Conservation (phyloP, 2,113 vertebrate species). For the Noturus placidus region DNA sequence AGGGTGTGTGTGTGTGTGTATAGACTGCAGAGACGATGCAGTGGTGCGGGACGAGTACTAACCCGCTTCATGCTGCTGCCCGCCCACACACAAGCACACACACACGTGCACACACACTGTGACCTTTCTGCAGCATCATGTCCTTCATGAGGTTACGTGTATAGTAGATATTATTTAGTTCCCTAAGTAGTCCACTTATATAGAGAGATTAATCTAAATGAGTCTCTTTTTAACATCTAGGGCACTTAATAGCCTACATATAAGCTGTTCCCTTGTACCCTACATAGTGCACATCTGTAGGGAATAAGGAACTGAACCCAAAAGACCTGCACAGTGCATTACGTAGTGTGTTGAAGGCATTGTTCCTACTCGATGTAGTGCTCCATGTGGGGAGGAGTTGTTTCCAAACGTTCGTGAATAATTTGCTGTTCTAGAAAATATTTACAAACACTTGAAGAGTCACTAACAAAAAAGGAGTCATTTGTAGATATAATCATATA, state of each 20-base stretch:
- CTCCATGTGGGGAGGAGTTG: neutral
- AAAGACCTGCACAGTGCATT: neutral
- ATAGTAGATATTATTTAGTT: neutral
- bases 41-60: slow-evolving; percentile 38
- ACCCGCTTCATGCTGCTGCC: neutral
- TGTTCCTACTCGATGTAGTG: neutral
- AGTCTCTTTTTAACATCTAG: neutral
- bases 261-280: neutral
- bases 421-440: neutral
- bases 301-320: neutral
- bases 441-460: too few species aligned
- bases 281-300: neutral
- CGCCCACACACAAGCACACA: slow-evolving; percentile 13
- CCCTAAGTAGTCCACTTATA: neutral
- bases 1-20: slow-evolving; percentile 29
- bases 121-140: slow-evolving; percentile 29
- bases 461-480: too few species aligned
- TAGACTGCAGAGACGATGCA: slow-evolving; percentile 21
- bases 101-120: neutral
- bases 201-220: neutral
- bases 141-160: slow-evolving; percentile 17
- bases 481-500: too few species aligned
- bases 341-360: neutral
- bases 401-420: neutral
- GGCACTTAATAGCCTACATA: neutral